Evolutionary conservation across 2,888 invertebrate genomes (phyloP).

Genomic region (Augochlorella aurata): DNA sequence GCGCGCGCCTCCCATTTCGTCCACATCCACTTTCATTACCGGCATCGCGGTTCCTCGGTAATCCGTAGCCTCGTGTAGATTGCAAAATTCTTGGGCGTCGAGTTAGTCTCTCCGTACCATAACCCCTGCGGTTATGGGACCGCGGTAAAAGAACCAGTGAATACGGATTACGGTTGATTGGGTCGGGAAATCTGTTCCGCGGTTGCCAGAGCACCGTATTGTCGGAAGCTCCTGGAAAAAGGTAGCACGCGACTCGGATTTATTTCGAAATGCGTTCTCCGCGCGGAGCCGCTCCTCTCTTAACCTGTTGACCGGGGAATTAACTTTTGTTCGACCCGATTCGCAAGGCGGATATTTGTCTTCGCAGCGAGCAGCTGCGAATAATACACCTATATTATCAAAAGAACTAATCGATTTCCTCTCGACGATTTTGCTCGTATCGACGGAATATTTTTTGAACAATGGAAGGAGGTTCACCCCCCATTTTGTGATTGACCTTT

Average conservation of each 20-base stretch:
- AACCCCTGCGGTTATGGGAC: too few relatives aligned
- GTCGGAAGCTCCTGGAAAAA: background rate
- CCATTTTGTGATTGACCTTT: too few relatives aligned
- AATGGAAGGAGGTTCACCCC: too few relatives aligned
- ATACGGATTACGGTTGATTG: slow-evolving; percentile 20
- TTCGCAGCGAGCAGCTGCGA: too few relatives aligned
- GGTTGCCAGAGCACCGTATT: background rate
- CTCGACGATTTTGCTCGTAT: too few relatives aligned
- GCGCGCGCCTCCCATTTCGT: slow-evolving; percentile 39
- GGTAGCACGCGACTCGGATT: background rate
- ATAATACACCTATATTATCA: too few relatives aligned
- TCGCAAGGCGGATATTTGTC: too few relatives aligned
- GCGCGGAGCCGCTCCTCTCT: too few relatives aligned
- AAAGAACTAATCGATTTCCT: too few relatives aligned
- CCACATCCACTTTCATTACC: slow-evolving; percentile 28
- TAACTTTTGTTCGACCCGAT: too few relatives aligned
- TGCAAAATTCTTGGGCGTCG: background rate
- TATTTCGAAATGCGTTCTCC: background rate
- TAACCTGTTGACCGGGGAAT: too few relatives aligned
- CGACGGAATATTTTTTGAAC: too few relatives aligned
- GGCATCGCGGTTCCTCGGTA: background rate
- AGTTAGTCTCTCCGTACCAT: slow-evolving; percentile 23
- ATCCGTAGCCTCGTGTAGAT: slow-evolving; percentile 10
- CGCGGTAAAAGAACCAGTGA: slow-evolving; percentile 10
- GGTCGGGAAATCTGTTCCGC: background rate